Conservation (phyloP, 2,797 vertebrate genomes). For the Pyrocephalus nanus region DNA sequence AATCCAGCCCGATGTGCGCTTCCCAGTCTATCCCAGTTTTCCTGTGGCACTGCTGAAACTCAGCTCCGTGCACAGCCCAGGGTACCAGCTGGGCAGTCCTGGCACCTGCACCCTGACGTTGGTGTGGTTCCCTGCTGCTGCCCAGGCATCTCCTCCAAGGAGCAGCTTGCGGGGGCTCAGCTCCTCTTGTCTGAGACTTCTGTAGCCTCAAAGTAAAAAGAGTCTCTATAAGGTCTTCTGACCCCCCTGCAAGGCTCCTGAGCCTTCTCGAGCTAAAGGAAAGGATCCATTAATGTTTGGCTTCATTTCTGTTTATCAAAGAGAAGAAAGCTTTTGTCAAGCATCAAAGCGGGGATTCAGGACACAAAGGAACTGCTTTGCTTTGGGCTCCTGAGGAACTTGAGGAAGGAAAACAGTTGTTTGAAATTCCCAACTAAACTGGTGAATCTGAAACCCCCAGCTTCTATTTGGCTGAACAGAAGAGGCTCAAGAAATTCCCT, state of each 20-base stretch:
- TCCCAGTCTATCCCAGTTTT: background rate
- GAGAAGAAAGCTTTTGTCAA: constrained; percentile 56
- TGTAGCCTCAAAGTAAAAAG: background rate
- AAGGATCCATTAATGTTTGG: constrained; percentile 33
- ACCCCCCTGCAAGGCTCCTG: background rate
- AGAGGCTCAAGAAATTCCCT: background rate
- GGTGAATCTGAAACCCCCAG: background rate
- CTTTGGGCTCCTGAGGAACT: background rate
- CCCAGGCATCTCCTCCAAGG: background rate
- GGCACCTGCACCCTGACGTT: background rate
- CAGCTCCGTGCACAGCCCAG: background rate
- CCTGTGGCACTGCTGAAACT: background rate
- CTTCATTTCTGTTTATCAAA: constrained; percentile 68
- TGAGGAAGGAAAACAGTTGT: background rate
- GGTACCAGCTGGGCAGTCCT: background rate
- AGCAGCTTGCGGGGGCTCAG: background rate
- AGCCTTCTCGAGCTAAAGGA: constrained; percentile 30
- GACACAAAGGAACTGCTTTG: constrained; percentile 2
- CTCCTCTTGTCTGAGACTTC: rapidly evolving
- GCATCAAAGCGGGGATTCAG: constrained; percentile 7
- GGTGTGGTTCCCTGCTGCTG: background rate
- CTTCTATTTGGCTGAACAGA: background rate
- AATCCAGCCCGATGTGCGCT: rapidly evolving
- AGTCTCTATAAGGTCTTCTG: background rate
- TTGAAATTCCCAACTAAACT: constrained; percentile 12